Conservation (phyloP, 2,888 invertebrate genomes). For the Gonocerus acuteangulatus region DNA sequence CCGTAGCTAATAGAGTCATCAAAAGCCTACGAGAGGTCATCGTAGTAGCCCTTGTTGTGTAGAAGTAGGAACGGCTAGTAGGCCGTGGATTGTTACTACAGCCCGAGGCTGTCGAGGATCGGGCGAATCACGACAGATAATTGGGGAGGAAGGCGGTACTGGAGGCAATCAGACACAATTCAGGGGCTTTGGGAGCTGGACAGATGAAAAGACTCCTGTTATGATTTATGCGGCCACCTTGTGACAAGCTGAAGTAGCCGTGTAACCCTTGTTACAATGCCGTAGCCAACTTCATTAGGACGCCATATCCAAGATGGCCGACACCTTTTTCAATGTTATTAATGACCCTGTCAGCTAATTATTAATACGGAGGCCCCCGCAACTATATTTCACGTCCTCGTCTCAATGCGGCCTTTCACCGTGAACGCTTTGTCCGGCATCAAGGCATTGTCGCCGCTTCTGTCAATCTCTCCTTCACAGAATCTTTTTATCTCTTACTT, state of each 20-base stretch:
- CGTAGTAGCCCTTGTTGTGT: too few relatives aligned
- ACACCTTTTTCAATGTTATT: slow-evolving; percentile 27
- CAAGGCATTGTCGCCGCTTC: slow-evolving; percentile 8
- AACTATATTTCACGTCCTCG: slow-evolving; percentile 18
- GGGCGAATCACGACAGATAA: slow-evolving; percentile 14
- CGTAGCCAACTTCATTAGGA: slow-evolving; percentile 14
- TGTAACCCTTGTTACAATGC: slow-evolving; percentile 23
- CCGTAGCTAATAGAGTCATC: too few relatives aligned
- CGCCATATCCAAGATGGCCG: slow-evolving; percentile 25
- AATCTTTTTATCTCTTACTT: slow-evolving; percentile 24
- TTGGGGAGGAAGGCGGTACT: background rate
- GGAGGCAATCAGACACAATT: background rate
- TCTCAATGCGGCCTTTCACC: slow-evolving; percentile 12
- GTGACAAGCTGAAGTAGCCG: slow-evolving; percentile 27
- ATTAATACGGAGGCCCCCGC: slow-evolving; percentile 30
- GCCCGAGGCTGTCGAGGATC: too few relatives aligned
- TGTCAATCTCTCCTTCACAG: slow-evolving; percentile 7
- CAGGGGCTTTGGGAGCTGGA: too few relatives aligned
- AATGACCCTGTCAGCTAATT: slow-evolving; percentile 35
- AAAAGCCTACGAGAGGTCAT: too few relatives aligned
- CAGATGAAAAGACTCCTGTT: slow-evolving; percentile 9
- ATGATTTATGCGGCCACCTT: slow-evolving; percentile 15
- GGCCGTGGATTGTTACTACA: too few relatives aligned
- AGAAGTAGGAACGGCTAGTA: too few relatives aligned
- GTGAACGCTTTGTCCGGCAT: slow-evolving; percentile 14